These are phyloP conservation scores for Capitulum mitella DNA, from an alignment of 2,888 invertebrate species.

Conservation along the genomic window DNA sequence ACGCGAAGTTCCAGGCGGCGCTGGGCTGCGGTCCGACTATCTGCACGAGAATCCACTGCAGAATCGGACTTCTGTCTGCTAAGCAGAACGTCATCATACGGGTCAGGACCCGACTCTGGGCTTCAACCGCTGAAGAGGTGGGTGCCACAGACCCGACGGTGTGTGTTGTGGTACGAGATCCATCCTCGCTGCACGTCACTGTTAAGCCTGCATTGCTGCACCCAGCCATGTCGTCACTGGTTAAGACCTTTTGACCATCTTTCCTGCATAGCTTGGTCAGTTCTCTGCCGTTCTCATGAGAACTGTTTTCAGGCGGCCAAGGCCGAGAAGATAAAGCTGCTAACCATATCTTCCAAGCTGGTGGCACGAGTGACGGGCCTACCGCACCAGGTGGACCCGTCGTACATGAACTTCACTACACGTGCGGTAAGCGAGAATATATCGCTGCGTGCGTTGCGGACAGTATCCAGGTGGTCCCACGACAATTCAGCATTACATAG, in stretches of 20 bases:
- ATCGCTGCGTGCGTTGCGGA: too few species aligned
- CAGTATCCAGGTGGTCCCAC: too few species aligned
- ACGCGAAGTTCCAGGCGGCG: constrained; percentile 20
- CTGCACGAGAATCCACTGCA: constrained; percentile 70
- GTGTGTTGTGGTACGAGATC: too few species aligned
- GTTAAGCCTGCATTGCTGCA: too few species aligned
- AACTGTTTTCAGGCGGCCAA: not conserved
- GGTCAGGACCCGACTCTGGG: constrained; percentile 66
- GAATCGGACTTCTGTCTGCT: constrained; percentile 60
- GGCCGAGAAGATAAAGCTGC: constrained; percentile 38
- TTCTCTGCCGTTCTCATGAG: too few species aligned
- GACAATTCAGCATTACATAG: too few species aligned
- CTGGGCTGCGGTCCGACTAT: constrained; percentile 55
- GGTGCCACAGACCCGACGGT: too few species aligned
- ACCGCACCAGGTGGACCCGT: constrained; percentile 61
- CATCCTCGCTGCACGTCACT: too few species aligned
- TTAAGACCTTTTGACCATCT: too few species aligned
- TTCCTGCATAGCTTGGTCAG: too few species aligned
- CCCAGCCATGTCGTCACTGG: too few species aligned
- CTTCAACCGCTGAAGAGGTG: constrained; percentile 71
- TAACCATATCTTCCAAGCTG: constrained; percentile 67
- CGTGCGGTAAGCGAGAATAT: not conserved
- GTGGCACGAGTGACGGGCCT: constrained; percentile 63
- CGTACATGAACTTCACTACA: not conserved
- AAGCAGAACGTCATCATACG: constrained; percentile 66